Evolutionary conservation across 2,888 invertebrate species (phyloP), one percentile per base, ranked within the genome.

Genomic region (Oligia strigilis): DNA sequence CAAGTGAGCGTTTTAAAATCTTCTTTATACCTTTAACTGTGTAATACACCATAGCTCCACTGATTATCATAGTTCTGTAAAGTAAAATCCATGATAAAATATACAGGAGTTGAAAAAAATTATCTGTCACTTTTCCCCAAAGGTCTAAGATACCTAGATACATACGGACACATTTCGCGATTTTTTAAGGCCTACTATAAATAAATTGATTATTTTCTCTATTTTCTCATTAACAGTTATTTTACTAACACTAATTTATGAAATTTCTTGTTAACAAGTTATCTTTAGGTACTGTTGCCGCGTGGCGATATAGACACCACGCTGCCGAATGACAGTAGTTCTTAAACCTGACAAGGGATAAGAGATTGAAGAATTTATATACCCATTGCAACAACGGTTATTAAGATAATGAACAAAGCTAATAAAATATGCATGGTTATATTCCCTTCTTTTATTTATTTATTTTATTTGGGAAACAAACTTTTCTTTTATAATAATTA

Each of bases 351-450:
- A 58, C 23, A 67, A 17, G 4, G 40, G 0, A 46, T 58, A 14
- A 43, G 8, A 66, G 9, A 14, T 46, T 0, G 13, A 29, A 58
- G 40, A 73, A 73, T 29, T 81, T 40, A 49, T 29, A 58, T 40
- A 72, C 29, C 36, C 0, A 52, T 23, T 71, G 14, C 8, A 43
- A 52, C 58, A 60, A 58, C 4, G 11, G 49, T 52, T 40, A 23
- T 69, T 36, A 17, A 40, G 1, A 62, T 36, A 29, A 40, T 55
- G 13, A 65, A 80, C 74, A 84, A 80, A 80, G 70, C 62, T 49
- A 40, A 43, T 49, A 74, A 71, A 67, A 40, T 13, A 43, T 3
- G 46, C 49, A 84, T 79, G 66, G 73, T 84, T 40, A 6, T 6
- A 40, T 40, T 36, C n/a, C n/a, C 23, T 58, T 73, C 8, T 58